Evolutionary conservation across 1,140 invertebrate species (phyloP).

Genomic region (Andrena cerasifolii): DNA sequence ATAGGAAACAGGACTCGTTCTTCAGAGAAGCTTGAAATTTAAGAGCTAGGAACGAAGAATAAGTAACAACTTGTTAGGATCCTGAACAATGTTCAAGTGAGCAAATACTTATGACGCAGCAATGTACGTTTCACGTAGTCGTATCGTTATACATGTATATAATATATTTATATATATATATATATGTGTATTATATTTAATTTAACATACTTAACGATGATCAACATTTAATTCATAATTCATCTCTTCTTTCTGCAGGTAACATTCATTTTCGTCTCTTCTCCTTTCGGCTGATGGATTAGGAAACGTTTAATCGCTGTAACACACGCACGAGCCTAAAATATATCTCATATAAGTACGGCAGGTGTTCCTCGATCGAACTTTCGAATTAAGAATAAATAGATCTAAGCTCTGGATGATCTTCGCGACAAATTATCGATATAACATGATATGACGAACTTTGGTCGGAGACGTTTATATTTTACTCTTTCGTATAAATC

Average conservation of each 20-base stretch:
- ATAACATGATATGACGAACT: conserved; percentile 57
- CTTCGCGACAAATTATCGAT: conserved; percentile 43
- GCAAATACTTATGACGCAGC: too few species aligned
- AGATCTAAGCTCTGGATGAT: conserved; percentile 34
- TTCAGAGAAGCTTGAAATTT: too few species aligned
- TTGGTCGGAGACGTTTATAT: conserved; percentile 57
- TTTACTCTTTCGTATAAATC: conserved; percentile 9
- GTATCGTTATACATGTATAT: conserved; percentile 38
- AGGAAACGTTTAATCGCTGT: conserved; percentile 45
- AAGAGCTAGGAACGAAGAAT: too few species aligned
- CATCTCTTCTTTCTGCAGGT: neutral
- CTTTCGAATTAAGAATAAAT: conserved; percentile 45
- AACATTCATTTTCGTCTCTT: conserved; percentile 2
- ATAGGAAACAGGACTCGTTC: too few species aligned
- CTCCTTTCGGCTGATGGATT: conserved; percentile 23
- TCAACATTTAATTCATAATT: conserved; percentile 56
- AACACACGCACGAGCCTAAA: conserved; percentile 27
- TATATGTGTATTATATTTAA: conserved; percentile 41
- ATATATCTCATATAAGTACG: conserved; percentile 37
- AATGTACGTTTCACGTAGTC: conserved; percentile 42
- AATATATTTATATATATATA: conserved; percentile 52
- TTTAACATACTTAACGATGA: conserved; percentile 41
- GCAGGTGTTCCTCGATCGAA: conserved; percentile 45
- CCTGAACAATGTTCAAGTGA: too few species aligned
- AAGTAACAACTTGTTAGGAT: too few species aligned